Percentiles rank a stretch among this genome's conserved stretches.
These are phyloP conservation scores for Drosophila tropicalis DNA, from an alignment of 1,140 invertebrate genomes.

Conservation along the genomic window DNA sequence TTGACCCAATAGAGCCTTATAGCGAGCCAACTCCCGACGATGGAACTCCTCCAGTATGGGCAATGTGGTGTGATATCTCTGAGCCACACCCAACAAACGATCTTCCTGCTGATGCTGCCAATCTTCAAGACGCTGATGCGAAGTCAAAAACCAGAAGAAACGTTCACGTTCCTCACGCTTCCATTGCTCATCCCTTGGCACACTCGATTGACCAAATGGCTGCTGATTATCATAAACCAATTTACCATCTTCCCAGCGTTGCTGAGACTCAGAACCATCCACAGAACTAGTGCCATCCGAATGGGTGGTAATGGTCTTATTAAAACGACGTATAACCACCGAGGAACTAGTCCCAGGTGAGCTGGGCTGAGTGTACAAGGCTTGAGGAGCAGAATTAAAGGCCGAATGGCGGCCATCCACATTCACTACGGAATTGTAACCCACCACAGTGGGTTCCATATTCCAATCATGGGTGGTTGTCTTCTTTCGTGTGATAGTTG, in stretches of 20 bases:
- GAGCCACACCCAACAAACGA: slow-evolving; percentile 60
- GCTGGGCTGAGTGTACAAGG: slow-evolving; percentile 19
- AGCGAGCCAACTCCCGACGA: slow-evolving; percentile 68
- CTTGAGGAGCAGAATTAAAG: slow-evolving; percentile 29
- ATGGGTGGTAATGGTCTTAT: slow-evolving; percentile 66
- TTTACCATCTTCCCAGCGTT: slow-evolving; percentile 70
- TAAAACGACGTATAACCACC: slow-evolving; percentile 50
- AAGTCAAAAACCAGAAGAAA: slow-evolving; percentile 73
- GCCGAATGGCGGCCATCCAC: slow-evolving; percentile 24
- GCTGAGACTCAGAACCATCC: slow-evolving; percentile 60
- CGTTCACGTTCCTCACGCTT: slow-evolving; percentile 78
- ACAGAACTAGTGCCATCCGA: slow-evolving; percentile 67
- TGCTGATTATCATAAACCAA: slow-evolving; percentile 62
- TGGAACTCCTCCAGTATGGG: slow-evolving; percentile 69
- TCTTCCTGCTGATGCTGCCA: slow-evolving; percentile 81
- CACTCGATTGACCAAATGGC: slow-evolving; percentile 60
- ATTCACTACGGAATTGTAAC: slow-evolving; percentile 65
- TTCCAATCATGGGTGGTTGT: slow-evolving; percentile 66
- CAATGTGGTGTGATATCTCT: slow-evolving; percentile 64
- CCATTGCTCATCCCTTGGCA: slow-evolving; percentile 71
- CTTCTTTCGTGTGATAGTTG: slow-evolving; percentile 46
- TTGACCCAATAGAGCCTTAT: slow-evolving; percentile 56
- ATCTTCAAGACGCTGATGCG: slow-evolving; percentile 59
- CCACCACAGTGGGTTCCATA: slow-evolving; percentile 66
- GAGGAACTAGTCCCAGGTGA: slow-evolving; percentile 44